phyloP scores from a whole-genome alignment of 2,888 invertebrate genomes.

The Conchocele bisecta region DNA sequence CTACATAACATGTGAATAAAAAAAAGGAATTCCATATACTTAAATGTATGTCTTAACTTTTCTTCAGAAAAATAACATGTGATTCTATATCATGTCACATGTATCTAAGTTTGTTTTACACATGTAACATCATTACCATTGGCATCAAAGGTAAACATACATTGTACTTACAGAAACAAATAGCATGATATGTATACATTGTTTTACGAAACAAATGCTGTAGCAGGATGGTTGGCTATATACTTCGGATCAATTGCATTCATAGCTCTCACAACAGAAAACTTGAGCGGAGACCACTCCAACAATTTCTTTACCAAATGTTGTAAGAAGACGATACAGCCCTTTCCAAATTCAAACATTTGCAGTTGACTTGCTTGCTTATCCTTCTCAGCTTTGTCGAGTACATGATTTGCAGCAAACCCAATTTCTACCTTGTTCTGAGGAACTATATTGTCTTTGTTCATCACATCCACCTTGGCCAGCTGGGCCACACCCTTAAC shows the following conservation, averaged over 20 bases:
- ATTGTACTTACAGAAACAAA: too few relatives aligned
- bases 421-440: constrained; percentile 27
- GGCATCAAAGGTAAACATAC: too few relatives aligned
- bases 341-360: constrained; percentile 24
- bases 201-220: too few relatives aligned
- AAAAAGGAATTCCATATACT: too few relatives aligned
- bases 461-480: constrained; percentile 20
- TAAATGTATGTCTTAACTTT: too few relatives aligned
- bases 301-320: constrained; percentile 14
- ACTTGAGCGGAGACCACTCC: constrained; percentile 22
- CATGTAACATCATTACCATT: too few relatives aligned
- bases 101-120: too few relatives aligned
- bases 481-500: constrained; percentile 14
- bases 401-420: constrained; percentile 25
- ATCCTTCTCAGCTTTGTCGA: constrained; percentile 11
- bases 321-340: constrained; percentile 15
- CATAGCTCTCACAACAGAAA: constrained; percentile 17
- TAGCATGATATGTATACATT: too few relatives aligned
- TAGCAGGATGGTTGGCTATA: constrained; percentile 18
- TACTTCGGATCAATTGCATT: constrained; percentile 16
- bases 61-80: too few relatives aligned
- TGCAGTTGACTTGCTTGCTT: constrained; percentile 34
- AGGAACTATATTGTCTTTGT: constrained; percentile 21
- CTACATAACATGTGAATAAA: too few relatives aligned
- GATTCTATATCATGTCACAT: too few relatives aligned